phyloP scores from a whole-genome alignment of 2,797 vertebrate species.

The Clarias fuscus region DNA sequence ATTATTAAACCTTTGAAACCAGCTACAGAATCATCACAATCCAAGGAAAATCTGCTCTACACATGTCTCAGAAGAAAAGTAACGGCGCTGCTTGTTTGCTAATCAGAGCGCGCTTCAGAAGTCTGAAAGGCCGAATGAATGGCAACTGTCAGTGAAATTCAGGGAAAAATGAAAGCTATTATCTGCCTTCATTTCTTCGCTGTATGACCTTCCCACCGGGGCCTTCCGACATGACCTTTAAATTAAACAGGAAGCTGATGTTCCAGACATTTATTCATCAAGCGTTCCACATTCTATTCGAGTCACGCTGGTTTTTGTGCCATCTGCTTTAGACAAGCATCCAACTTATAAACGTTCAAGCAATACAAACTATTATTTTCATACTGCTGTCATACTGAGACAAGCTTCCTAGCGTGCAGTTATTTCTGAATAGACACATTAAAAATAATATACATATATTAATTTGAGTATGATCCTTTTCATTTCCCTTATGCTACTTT shows the following conservation, averaged over 20 bases:
- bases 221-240: background rate
- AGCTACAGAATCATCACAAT: background rate
- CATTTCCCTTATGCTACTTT: background rate
- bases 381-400: too few relatives aligned
- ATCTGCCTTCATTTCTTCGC: background rate
- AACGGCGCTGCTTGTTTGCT: background rate
- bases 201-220: background rate
- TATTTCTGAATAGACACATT: background rate
- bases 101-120: background rate
- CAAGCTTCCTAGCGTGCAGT: background rate
- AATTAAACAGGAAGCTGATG: background rate
- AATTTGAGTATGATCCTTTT: background rate
- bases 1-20: background rate
- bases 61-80: background rate
- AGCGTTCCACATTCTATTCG: background rate
- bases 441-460: background rate
- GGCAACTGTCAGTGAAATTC: background rate
- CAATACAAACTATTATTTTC: background rate
- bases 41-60: background rate
- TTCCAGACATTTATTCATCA: background rate
- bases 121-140: background rate
- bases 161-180: background rate
- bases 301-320: background rate
- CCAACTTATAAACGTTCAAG: background rate
- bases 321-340: background rate